Base-by-base conservation (phyloP, 2,797 vertebrate species). In the Micrastur ruficollis region DNA sequence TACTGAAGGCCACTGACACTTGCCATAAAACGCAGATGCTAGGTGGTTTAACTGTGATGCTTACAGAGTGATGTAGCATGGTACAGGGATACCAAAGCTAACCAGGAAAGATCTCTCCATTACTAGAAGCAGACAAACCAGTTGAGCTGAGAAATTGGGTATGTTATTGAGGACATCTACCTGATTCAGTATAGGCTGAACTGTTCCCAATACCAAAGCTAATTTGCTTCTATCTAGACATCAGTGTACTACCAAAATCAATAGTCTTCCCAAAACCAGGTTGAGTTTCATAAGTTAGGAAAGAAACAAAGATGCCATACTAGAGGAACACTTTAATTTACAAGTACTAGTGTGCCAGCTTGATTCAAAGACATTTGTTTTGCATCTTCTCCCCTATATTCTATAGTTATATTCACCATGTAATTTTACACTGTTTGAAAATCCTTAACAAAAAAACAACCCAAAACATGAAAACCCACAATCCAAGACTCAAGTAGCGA, bases 51-150 rank as follows among this genome's bases (percentile, higher is more conserved):
- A 81, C 36, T 32, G 31, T 17, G 55, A 32, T 38, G 34, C 34
- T 53, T 50, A 38, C 0, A 5, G 44, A 44, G 25, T 0, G 15
- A 67, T 23, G 36, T 2, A 75, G 70, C 5, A 0, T 21, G 32
- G 32, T 7, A 53, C 50, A 70, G 49, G 46, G 53, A 76, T 49
- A 66, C 3, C 59, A 67, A 27, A 55, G 17, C 47, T 55, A 59
- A 70, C 19, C 34, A 92, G 68, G 50, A 42, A 66, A 91, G 40
- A 31, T 14, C 23, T 73, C 50, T 66, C 27, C 12, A 23, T 7
- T 62, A 70, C 55, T 40, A 59, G 52, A 47, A 71, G 70, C 23
- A 75, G 40, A 71, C 19, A 81, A 73, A 52, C 13, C 71, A 86
- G 36, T 31, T 84, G 53, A 74, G 36, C 32, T 56, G 53, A 72